Conservation (phyloP, 2,797 vertebrate species). For the Sciurus vulgaris region DNA sequence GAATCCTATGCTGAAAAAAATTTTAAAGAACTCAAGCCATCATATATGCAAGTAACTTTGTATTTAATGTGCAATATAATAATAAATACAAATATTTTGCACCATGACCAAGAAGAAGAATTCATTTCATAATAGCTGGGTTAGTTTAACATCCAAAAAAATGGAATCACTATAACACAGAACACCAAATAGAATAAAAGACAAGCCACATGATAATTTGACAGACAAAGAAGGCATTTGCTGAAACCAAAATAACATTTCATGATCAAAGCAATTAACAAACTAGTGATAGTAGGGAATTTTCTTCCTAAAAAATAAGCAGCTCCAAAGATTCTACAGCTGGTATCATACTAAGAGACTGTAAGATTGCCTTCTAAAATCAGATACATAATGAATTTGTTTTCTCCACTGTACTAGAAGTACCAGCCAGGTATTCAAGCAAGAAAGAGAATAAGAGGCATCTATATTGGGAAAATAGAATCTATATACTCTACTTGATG, state of each 20-base stretch:
- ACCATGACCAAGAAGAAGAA: background rate
- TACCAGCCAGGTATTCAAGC: background rate
- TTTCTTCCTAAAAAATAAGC: background rate
- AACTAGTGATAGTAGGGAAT: background rate
- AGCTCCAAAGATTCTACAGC: background rate
- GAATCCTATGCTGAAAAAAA: background rate
- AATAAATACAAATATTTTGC: background rate
- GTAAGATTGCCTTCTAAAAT: background rate
- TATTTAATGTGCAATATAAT: background rate
- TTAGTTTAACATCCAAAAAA: background rate
- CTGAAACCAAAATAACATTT: background rate
- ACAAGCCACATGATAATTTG: background rate
- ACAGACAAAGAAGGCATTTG: background rate
- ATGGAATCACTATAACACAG: background rate
- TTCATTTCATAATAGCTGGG: background rate
- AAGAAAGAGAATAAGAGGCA: conserved; percentile 23
- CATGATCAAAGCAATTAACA: background rate
- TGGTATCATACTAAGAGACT: background rate
- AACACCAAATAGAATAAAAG: background rate
- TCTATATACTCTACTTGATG: background rate
- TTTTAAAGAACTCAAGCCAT: background rate
- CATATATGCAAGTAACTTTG: background rate
- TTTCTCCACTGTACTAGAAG: background rate
- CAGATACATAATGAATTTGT: background rate
- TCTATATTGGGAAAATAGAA: background rate